A percentile compares a stretch with the other conserved stretches of the same genome.
Conservation (phyloP, 1,140 invertebrate species). For the Trypoxylus dichotomus region DNA sequence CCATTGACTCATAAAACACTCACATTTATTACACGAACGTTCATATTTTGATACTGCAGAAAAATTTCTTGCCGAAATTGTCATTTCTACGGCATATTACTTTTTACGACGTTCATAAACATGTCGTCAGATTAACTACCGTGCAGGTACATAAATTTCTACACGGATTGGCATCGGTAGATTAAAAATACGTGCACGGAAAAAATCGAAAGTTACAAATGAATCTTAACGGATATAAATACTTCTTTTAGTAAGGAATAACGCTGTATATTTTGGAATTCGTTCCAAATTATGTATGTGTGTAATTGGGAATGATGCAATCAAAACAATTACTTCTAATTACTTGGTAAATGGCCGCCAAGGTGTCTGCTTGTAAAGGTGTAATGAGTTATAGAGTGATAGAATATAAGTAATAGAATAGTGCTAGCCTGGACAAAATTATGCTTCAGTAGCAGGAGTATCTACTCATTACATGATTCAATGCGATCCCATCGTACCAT, state of each 20-base stretch:
- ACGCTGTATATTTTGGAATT: too few relatives aligned
- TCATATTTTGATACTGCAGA: not conserved
- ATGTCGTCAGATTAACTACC: slow-evolving; percentile 23
- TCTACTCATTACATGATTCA: too few relatives aligned
- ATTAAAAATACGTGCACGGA: slow-evolving; percentile 12
- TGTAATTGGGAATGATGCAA: not conserved
- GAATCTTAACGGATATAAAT: not conserved
- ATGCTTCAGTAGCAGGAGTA: too few relatives aligned
- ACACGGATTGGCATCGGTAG: slow-evolving; percentile 14
- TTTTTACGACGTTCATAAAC: slow-evolving; percentile 19
- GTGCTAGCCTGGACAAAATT: too few relatives aligned
- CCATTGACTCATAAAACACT: not conserved
- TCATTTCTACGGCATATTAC: slow-evolving; percentile 21
- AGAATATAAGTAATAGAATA: too few relatives aligned
- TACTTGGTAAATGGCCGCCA: too few relatives aligned
- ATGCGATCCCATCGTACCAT: too few relatives aligned
- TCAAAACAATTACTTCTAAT: too few relatives aligned
- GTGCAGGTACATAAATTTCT: slow-evolving; percentile 18
- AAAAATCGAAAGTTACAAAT: not conserved
- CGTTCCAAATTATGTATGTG: not conserved
- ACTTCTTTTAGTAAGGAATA: not conserved
- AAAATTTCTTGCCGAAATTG: slow-evolving; percentile 21
- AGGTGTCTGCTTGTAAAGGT: too few relatives aligned
- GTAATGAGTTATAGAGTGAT: too few relatives aligned
- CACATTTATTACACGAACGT: slow-evolving; percentile 9